Evolutionary conservation across 2,888 invertebrate genomes (phyloP), one percentile per base, ranked within the genome.

Genomic region (Petrophora chlorosata): DNA sequence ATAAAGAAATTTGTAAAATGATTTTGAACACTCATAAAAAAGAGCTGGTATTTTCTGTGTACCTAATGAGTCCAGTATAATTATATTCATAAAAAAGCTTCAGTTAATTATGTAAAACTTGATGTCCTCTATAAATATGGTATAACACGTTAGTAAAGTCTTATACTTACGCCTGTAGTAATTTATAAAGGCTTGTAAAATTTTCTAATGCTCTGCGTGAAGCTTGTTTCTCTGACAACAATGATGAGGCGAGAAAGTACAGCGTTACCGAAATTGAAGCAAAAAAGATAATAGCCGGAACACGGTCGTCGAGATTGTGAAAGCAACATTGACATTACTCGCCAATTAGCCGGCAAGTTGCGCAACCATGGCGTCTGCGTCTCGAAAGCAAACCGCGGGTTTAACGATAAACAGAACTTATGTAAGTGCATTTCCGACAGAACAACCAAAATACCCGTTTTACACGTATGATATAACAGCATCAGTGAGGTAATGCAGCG

Each of bases 321-420:
- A 88, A 87, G 86, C 73, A 85, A 80, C 84, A 85, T 85, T 86
- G 87, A 86, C 85, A 86, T 87, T 85, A 85, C 77, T 65, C 64
- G 65, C 65, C 79, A 82, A 85, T 86, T 84, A 84, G 73, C 67
- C 73, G 57, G 56, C 58, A 43, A 53, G 73, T 87, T 87, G 73
- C 79, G 77, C 67, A 87, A 86, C 63, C 49, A 67, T 70, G 62
- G 66, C 57, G 64, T 54, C 51, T 43, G 54, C 70, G 46, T 12
- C 39, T 58, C 58, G 85, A 85, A 88, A 87, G 86, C 78, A 72
- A 76, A 77, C 64, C 67, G 64, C 70, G 71, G 77, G 34, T 15
- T 34, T 29, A 50, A 44, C 49, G 49, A 50, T 84, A 85, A 85
- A 86, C 79, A 87, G 79, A 78, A 72, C 76, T 88, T 87, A 85